These are phyloP conservation scores for Tinea pellionella DNA, from an alignment of 2,888 invertebrate genomes.

Conservation along the genomic window DNA sequence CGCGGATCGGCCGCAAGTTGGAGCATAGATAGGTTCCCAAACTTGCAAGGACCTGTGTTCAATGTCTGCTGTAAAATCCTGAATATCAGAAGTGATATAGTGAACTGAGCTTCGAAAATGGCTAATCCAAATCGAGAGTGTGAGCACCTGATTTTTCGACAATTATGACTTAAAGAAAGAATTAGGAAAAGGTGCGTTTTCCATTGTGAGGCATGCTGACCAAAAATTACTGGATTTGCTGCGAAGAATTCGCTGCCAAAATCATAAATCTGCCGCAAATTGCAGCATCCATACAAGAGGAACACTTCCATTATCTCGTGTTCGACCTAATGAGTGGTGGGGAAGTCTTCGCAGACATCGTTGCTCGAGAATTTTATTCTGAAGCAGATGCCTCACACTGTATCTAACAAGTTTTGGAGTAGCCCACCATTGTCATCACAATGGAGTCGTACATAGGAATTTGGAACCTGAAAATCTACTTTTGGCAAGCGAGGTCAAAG, in stretches of 20 bases:
- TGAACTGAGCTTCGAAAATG: constrained; percentile 67
- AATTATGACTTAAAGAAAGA: constrained; percentile 99
- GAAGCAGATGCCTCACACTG: constrained; percentile 99
- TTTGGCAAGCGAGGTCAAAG: constrained; percentile 99
- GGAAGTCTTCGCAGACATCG: constrained; percentile 98
- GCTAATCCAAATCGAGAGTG: constrained; percentile 82
- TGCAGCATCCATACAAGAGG: constrained; percentile 99
- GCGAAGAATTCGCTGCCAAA: constrained; percentile 99
- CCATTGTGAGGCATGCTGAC: constrained; percentile 98
- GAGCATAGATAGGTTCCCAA: neutral
- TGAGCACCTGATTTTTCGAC: constrained; percentile 97
- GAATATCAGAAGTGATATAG: no score
- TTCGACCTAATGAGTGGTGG: constrained; percentile 99
- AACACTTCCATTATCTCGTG: constrained; percentile 98
- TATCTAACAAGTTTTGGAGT: constrained; percentile 99
- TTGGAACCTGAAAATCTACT: constrained; percentile 99
- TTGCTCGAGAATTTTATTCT: constrained; percentile 99
- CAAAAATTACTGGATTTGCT: constrained; percentile 96
- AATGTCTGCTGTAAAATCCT: constrained; percentile 10
- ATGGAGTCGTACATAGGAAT: constrained; percentile 99
- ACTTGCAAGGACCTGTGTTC: neutral
- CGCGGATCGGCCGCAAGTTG: constrained; percentile 98
- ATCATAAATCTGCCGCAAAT: constrained; percentile 99
- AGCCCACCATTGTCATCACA: constrained; percentile 99
- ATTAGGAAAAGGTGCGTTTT: constrained; percentile 99